Base-by-base conservation (phyloP, 2,797 vertebrate genomes). In the Acestrorhynchus altus region DNA sequence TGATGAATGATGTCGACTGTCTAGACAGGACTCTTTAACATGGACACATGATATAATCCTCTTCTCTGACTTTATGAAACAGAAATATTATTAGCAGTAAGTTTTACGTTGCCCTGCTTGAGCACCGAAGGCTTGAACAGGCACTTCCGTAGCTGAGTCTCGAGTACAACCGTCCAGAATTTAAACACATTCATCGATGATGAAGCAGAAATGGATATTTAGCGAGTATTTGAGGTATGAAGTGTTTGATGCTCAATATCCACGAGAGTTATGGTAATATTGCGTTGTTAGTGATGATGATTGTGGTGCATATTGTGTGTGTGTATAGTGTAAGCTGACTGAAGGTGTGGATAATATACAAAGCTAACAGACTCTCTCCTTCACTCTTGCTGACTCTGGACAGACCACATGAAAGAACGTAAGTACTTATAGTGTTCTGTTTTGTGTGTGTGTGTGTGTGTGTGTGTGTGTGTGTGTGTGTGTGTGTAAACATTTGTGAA, bases 351-450 rank as follows among this genome's bases (percentile, higher is more conserved):
- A 54, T 61, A 42, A 40, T 73, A 20, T 74, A 35, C 47, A 66
- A 40, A 66, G 24, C 60, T 80, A 82, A 84, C 57, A 59, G 22
- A 6, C 42, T 81, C 49, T 74, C 1, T 83, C 35, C 60, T 56
- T 75, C 18, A 13, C 72, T 44, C n/a, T 49, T 64, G 74, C 80
- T 74, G 70, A 47, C 61, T 44, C 40, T 76, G 81, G 70, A 76
- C 81, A 86, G 84, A 86, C 76, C 81, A 67, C 60, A 73, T 74
- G 13, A 84, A 73, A 77, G 74, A 83, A 73, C 35, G 84, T 86
- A 71, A 86, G 84, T 84, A 65, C 57, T 59, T 63, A 11, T 54
- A 40, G 11, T 26, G 28, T 46, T 13, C 28, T 51, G 16, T 10
- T 39, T 10, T 69, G 56, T 54, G 8, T 74, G 46, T 69, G 57